Conservation (phyloP, 92 coral and sea anemone genomes). For the Porites lobata region DNA sequence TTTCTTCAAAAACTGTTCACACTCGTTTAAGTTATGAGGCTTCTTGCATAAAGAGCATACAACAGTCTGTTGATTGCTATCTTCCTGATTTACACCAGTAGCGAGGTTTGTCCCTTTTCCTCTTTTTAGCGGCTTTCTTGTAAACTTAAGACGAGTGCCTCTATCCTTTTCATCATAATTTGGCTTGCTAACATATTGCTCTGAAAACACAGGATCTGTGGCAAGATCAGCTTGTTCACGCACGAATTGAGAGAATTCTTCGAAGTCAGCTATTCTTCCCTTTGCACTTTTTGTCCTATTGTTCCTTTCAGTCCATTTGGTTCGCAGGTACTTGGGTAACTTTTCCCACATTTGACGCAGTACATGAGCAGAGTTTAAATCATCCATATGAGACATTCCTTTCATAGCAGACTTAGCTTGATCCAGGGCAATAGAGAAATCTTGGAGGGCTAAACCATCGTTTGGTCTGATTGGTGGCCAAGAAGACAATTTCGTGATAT, state of each 20-base stretch:
- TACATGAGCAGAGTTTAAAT: constrained; percentile 47
- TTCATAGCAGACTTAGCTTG: constrained; percentile 67
- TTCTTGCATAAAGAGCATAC: constrained; percentile 67
- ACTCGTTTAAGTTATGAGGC: constrained; percentile 51
- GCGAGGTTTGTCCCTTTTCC: too few relatives aligned
- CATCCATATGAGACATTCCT: constrained; percentile 48
- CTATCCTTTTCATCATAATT: not conserved
- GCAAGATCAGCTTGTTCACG: constrained; percentile 8
- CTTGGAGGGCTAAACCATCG: constrained; percentile 68
- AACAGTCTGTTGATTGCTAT: not conserved
- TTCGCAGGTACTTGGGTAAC: constrained; percentile 35
- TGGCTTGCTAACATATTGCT: constrained; percentile 2
- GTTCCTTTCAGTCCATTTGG: constrained; percentile 1
- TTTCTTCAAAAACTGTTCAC: too few relatives aligned
- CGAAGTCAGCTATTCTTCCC: constrained; percentile 58
- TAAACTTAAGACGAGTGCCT: too few relatives aligned
- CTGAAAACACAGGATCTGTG: constrained; percentile 62
- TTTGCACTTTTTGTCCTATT: constrained; percentile 28
- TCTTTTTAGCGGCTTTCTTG: too few relatives aligned
- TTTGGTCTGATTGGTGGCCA: constrained; percentile 71
- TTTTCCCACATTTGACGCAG: constrained; percentile 66
- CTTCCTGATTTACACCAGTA: not conserved
- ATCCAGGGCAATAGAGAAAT: constrained; percentile 60
- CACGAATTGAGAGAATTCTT: constrained; percentile 58
- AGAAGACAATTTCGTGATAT: constrained; percentile 44